Percentiles rank a stretch among this genome's conserved stretches.
These are phyloP conservation scores for Taeniopygia guttata DNA, from an alignment of 2,797 vertebrate species.

Conservation along the genomic window DNA sequence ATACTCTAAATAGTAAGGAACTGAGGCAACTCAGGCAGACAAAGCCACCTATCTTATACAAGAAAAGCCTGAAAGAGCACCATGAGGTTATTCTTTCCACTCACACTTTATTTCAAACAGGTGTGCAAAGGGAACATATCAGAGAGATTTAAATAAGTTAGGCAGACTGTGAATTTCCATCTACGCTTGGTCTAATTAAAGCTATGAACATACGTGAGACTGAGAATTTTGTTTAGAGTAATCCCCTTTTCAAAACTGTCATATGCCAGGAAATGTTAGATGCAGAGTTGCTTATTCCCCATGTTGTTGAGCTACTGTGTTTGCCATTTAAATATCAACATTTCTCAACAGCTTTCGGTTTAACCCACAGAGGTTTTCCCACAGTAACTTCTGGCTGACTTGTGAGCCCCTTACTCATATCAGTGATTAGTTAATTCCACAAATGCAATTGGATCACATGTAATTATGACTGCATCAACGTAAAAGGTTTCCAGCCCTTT, in stretches of 20 bases:
- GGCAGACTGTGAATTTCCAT: slow-evolving; percentile 60
- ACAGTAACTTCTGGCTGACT: slow-evolving; percentile 28
- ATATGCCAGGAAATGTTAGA: slow-evolving; percentile 60
- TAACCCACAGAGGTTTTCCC: slow-evolving; percentile 51
- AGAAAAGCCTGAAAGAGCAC: not conserved
- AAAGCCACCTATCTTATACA: not conserved
- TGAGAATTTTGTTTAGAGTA: slow-evolving; percentile 62
- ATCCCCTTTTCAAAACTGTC: slow-evolving; percentile 60
- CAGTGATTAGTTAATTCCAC: not conserved
- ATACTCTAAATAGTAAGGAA: not conserved
- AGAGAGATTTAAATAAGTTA: slow-evolving; percentile 46
- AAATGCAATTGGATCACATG: slow-evolving; percentile 8
- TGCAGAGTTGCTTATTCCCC: slow-evolving; percentile 35
- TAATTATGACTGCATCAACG: slow-evolving; percentile 29
- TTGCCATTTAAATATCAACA: slow-evolving; percentile 62
- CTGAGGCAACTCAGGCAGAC: not conserved
- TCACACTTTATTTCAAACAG: slow-evolving; percentile 49
- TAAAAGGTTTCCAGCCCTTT: slow-evolving; percentile 6
- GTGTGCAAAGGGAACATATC: slow-evolving; percentile 40
- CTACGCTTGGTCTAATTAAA: slow-evolving; percentile 38
- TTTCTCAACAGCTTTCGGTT: slow-evolving; percentile 53
- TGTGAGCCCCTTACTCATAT: slow-evolving; percentile 51
- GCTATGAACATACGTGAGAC: slow-evolving; percentile 18
- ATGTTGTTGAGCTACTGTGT: not conserved
- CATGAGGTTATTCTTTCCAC: slow-evolving; percentile 28